Base-by-base conservation (phyloP, 1,140 invertebrate species). In the Tenebrio molitor region DNA sequence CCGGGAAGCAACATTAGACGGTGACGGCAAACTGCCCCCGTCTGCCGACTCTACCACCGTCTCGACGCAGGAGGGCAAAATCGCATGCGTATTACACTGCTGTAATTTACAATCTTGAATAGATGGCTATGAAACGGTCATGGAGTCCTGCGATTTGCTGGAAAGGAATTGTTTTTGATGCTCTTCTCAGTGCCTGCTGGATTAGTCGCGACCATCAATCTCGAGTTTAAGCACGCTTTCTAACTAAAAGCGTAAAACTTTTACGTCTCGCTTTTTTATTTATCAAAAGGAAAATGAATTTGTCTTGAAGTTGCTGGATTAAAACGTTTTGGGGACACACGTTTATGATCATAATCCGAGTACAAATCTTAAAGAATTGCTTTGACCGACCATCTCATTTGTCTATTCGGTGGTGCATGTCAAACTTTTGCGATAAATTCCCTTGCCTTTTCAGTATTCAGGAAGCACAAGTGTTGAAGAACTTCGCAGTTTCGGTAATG, bases 81-180 rank as follows among this genome's bases (percentile, higher is more conserved):
- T 79, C 79, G 79, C 79, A 79, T 80, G 78, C 78, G 78, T 80
- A 76, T 77, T 77, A 76, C 77, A 75, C 76, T 71, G 71, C 64
- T 75, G 78, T 79, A 80, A 80, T 80, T 80, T 80, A 80, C 78
- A 80, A 80, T 80, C 79, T 79, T 79, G 76, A 79, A 79, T 78
- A 74, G 78, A 79, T 76, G 74, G 77, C 73, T 75, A 74, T 74
- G 74, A 74, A 79, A 78, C 76, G 78, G 78, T 76, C 78, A 79
- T 78, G 73, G 76, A 80, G 74, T 79, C 63, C 73, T 69, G 73
- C 74, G 76, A 78, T 78, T 79, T 75, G 72, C 74, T 73, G 50
- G 68, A 73, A 74, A 73, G 75, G 69, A 78, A 80, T 79, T 77
- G 79, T 80, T 80, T 80, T 80, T 80, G 79, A 80, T 80, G 74